Base-by-base conservation (phyloP, 2,888 invertebrate species). In the Eupithecia pulchellata region DNA sequence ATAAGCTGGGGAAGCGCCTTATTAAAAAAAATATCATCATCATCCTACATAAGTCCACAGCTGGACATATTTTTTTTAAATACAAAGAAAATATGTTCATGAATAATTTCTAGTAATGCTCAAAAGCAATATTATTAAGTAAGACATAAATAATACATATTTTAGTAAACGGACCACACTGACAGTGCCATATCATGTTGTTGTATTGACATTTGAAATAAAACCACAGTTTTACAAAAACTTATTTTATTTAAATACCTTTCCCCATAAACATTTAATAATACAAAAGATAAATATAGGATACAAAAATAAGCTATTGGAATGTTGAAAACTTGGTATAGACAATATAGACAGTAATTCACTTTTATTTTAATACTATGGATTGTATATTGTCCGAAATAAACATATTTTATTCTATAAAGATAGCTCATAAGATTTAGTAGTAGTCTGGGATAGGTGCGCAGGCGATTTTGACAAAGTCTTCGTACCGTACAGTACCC, bases 391-490 rank as follows among this genome's bases (percentile, higher is more conserved):
- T n/a, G n/a, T n/a, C n/a, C n/a, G n/a, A n/a, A n/a, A n/a, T n/a
- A n/a, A n/a, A n/a, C n/a, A n/a, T n/a, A n/a, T n/a, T n/a, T n/a
- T n/a, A n/a, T n/a, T n/a, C n/a, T n/a, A n/a, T 14, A 36, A 14
- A 32, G 34, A 34, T 34, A 34, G 34, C 34, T 34, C 13, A 4
- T 11, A 34, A 1, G 34, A 20, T 6, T 30, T 32, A 61, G 85
- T 98, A 98, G 88, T 98, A 98, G 89, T 98, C 98, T 0, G 98
- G 98, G 5, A 98, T 97, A 0, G 98, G 98, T 4, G 98, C 98
- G 89, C 98, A 98, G 4, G 98, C 97, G 78, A 98, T 98, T 90
- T 98, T 98, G 0, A 98, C 97, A 87, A 98, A 98, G 86, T 98
- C 98, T 79, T 98, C 97, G 81, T 98, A 98, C n/a, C 96, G 96